A percentile compares a stretch with the other conserved stretches of the same genome.
Evolutionary conservation across 2,797 vertebrate species (phyloP).

Genomic region (Avahi laniger): DNA sequence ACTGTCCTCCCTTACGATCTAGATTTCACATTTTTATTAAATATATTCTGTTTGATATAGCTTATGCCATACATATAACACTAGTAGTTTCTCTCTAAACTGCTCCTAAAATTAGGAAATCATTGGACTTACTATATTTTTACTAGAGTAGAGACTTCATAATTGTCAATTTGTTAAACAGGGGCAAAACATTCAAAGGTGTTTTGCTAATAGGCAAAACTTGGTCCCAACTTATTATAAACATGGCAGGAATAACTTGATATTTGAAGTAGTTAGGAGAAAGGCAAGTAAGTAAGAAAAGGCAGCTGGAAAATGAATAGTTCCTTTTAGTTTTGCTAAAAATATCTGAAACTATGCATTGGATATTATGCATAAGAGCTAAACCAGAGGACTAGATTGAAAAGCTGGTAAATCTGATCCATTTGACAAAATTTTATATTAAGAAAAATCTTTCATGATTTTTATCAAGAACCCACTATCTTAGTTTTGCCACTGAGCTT

Average conservation of each 20-base stretch:
- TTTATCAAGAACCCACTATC: not conserved
- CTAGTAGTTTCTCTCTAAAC: not conserved
- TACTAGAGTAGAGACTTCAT: not conserved
- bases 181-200: not conserved
- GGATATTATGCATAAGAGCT: not conserved
- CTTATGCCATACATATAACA: not conserved
- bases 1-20: not conserved
- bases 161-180: not conserved
- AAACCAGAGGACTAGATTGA: not conserved
- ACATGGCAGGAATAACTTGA: not conserved
- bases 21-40: not conserved
- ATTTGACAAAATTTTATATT: not conserved
- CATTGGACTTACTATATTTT: not conserved
- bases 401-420: not conserved
- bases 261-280: not conserved
- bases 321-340: constrained; percentile 4
- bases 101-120: not conserved
- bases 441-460: not conserved
- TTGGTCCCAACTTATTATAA: not conserved
- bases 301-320: not conserved
- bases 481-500: not conserved
- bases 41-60: not conserved
- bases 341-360: not conserved
- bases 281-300: not conserved
- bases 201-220: not conserved